Percentiles rank a stretch among this genome's conserved stretches.
phyloP scores from a whole-genome alignment of 2,797 vertebrate genomes.

The Sparidentex hasta region DNA sequence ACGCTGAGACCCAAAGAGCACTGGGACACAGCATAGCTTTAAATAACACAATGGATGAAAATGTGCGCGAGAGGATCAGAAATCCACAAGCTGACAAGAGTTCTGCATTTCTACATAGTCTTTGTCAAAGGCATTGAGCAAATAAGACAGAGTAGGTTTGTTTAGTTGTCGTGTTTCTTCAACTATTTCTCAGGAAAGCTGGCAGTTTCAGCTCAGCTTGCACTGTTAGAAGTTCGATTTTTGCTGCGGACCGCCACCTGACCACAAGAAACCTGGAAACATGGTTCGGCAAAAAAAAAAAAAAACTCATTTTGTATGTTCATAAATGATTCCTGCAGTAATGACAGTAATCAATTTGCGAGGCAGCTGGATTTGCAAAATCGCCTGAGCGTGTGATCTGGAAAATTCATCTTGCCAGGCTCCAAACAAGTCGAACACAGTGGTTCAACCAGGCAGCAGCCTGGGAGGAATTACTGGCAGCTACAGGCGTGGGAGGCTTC shows the following conservation, averaged over 20 bases:
- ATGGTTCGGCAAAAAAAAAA: neutral
- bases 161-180: neutral
- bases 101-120: neutral
- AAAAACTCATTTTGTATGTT: neutral
- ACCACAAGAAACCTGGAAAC: neutral
- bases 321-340: neutral
- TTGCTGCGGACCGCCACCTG: too few species aligned
- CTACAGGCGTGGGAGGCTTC: too few species aligned
- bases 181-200: neutral
- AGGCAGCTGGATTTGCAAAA: too few species aligned
- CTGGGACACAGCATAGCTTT: conserved; percentile 14
- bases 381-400: too few species aligned
- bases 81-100: neutral
- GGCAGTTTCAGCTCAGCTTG: neutral
- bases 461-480: too few species aligned
- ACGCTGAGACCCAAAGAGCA: conserved; percentile 12
- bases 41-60: neutral
- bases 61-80: neutral
- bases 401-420: too few species aligned
- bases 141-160: neutral
- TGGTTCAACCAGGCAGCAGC: too few species aligned
- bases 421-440: too few species aligned
- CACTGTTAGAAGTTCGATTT: neutral
- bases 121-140: neutral
- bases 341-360: neutral